phyloP scores from a whole-genome alignment of 92 coral and sea anemone species.

The Parazoanthus darwini region DNA sequence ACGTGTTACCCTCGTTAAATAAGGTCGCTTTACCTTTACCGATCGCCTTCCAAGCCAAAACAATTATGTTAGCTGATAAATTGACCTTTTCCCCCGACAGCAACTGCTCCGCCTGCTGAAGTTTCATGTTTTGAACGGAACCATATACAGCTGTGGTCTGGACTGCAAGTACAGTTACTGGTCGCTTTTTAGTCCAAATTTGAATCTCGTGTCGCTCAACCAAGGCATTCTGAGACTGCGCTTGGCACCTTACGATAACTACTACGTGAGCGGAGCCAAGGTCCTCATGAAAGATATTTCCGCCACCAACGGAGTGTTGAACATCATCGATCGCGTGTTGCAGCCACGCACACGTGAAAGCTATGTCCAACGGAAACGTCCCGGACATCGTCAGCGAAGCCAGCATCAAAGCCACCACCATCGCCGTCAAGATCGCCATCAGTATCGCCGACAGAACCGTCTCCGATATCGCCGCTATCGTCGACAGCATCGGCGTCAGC shows the following conservation, averaged over 20 bases:
- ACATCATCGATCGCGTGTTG: constrained; percentile 73
- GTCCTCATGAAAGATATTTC: constrained; percentile 57
- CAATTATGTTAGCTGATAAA: not conserved
- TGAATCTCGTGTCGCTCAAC: constrained; percentile 55
- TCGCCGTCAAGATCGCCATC: no score
- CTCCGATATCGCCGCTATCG: no score
- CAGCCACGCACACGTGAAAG: constrained; percentile 39
- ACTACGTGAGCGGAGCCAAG: constrained; percentile 59
- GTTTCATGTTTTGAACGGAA: constrained; percentile 61
- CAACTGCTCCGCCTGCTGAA: constrained; percentile 56
- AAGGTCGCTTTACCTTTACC: no score
- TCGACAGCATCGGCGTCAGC: no score
- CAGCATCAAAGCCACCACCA: constrained; percentile 11
- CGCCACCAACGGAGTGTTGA: constrained; percentile 83
- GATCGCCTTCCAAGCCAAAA: no score
- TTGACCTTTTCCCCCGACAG: not conserved
- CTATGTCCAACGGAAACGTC: constrained; percentile 6
- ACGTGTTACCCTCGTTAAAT: no score
- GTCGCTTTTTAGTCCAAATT: constrained; percentile 71
- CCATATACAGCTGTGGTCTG: constrained; percentile 74
- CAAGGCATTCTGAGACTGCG: constrained; percentile 59
- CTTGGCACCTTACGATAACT: constrained; percentile 45
- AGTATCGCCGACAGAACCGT: no score
- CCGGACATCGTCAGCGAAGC: no score
- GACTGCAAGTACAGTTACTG: constrained; percentile 89